Percentiles rank a stretch among this genome's conserved stretches.
phyloP scores from a whole-genome alignment of 2,113 vertebrate species.

The Lethenteron reissneri region DNA sequence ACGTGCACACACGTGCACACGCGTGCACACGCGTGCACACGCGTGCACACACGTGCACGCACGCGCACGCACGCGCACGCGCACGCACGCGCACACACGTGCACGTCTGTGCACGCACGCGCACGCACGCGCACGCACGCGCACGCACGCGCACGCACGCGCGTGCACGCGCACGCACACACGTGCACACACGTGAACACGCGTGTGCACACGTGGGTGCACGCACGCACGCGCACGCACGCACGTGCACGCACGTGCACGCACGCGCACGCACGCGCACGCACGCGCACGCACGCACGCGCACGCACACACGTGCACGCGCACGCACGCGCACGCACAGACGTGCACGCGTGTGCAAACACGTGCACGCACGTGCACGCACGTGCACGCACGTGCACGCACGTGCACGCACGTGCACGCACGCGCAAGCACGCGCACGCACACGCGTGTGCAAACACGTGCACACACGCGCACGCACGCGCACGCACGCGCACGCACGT shows the following conservation, averaged over 20 bases:
- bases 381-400: not conserved
- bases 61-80: not conserved
- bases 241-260: not conserved
- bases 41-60: not conserved
- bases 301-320: slow-evolving; percentile 2
- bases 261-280: slow-evolving; percentile 3
- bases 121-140: not conserved
- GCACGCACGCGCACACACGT: not conserved
- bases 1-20: not conserved
- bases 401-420: not conserved
- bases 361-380: too few species aligned
- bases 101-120: not conserved
- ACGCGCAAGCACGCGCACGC: too few species aligned
- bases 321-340: not conserved
- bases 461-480: too few species aligned
- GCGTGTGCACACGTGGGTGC: not conserved
- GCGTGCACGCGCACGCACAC: not conserved
- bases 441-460: too few species aligned
- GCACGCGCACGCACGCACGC: slow-evolving; percentile 1
- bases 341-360: too few species aligned
- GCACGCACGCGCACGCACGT: too few species aligned
- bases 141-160: not conserved
- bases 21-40: not conserved
- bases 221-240: not conserved
- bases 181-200: not conserved